Evolutionary conservation across 37 sponge, comb jelly and placozoan species (phyloP).

Genomic region (Geodia barretti): DNA sequence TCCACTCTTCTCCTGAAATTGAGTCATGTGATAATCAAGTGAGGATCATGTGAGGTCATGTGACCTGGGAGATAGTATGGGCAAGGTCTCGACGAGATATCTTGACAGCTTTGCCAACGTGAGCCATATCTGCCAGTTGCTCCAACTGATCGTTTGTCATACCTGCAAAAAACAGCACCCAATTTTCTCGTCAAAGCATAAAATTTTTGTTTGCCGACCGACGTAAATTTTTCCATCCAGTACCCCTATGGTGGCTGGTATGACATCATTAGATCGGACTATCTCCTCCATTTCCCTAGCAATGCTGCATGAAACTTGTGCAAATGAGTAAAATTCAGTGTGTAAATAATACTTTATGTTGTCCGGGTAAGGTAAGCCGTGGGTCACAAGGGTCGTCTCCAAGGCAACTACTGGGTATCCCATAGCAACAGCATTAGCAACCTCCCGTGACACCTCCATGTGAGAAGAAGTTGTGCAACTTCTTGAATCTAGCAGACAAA

Average conservation of each 20-base stretch:
- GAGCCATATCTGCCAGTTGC: conserved; percentile 31
- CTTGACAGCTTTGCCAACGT: conserved; percentile 18
- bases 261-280: conserved; percentile 52
- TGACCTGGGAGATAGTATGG: conserved; percentile 55
- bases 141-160: conserved; percentile 32
- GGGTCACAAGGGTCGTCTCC: conserved; percentile 96
- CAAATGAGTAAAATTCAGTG: background rate
- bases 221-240: conserved; percentile 78
- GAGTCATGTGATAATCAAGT: no score
- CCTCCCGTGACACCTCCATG: conserved; percentile 60
- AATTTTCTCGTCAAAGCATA: no score
- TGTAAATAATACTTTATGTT: conserved; percentile 54
- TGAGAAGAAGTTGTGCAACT: no score
- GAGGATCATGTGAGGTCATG: conserved; percentile 5
- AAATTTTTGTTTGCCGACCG: no score
- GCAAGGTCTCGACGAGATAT: conserved; percentile 76
- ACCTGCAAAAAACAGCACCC: conserved; percentile 19
- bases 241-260: conserved; percentile 92
- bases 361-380: conserved; percentile 94
- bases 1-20: conserved; percentile 73
- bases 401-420: conserved; percentile 86
- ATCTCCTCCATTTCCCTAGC: conserved; percentile 74
- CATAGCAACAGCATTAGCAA: conserved; percentile 50
- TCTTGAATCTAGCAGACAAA: no score
- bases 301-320: conserved; percentile 22